A percentile compares a stretch with the other conserved stretches of the same genome.
Conservation (phyloP, 2,113 vertebrate species). For the Manacus vitellinus region DNA sequence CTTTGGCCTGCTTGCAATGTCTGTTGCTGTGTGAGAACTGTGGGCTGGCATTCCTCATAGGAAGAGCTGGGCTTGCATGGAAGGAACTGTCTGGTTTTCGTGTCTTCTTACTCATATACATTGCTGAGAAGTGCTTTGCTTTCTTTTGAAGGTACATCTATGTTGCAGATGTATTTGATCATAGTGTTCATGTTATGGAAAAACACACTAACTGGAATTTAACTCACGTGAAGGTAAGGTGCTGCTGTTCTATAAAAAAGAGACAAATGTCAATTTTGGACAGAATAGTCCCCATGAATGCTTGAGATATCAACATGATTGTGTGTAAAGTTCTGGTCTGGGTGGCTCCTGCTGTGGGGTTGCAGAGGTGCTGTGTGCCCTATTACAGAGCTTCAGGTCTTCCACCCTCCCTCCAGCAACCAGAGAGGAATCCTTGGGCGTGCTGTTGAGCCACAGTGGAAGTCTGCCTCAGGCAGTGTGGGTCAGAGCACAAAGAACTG, state of each 20-base stretch:
- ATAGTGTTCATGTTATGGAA: constrained; percentile 81
- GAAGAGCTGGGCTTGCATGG: not conserved
- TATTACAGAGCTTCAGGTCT: not conserved
- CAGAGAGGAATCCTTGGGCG: rapidly evolving
- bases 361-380: not conserved
- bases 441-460: not conserved
- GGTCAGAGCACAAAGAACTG: not conserved
- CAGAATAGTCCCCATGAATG: not conserved
- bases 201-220: constrained; percentile 80
- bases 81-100: not conserved
- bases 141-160: constrained; percentile 84
- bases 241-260: not conserved
- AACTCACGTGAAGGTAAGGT: constrained; percentile 83
- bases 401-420: not conserved
- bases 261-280: not conserved
- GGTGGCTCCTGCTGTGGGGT: not conserved
- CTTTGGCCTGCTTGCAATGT: not conserved
- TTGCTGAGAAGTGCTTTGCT: constrained; percentile 8
- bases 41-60: not conserved
- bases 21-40: not conserved
- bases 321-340: not conserved
- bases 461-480: not conserved
- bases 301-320: not conserved
- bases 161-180: constrained; percentile 75
- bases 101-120: not conserved